Evolutionary conservation across 2,113 vertebrate genomes (phyloP).

Genomic region (Scolopax mira): DNA sequence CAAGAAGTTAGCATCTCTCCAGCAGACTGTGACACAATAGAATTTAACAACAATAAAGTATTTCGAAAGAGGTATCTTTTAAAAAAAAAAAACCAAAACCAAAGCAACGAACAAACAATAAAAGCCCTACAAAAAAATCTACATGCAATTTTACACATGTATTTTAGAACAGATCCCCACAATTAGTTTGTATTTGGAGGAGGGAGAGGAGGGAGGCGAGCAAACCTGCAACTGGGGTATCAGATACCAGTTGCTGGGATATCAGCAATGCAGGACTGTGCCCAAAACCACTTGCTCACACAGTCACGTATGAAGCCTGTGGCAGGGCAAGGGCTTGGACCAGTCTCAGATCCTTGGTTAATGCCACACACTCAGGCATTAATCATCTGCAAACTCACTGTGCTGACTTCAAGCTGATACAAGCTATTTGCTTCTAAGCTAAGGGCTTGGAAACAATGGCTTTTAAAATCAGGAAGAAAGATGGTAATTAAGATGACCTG

Average conservation of each 20-base stretch:
- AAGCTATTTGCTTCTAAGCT: slow-evolving; percentile 13
- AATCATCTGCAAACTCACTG: slow-evolving; percentile 31
- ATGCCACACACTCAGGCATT: neutral
- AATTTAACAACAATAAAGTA: neutral
- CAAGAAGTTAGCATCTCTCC: neutral
- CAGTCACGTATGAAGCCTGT: neutral
- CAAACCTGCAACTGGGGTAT: neutral
- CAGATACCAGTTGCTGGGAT: neutral
- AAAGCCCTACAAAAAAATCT: neutral
- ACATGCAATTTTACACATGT: neutral
- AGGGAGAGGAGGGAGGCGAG: neutral
- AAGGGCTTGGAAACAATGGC: slow-evolving; percentile 5
- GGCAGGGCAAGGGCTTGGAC: neutral
- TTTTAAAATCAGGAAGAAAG: slow-evolving; percentile 38
- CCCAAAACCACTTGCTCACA: neutral
- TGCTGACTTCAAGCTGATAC: neutral
- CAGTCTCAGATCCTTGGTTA: neutral
- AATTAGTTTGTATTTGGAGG: neutral
- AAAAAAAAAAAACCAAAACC: neutral
- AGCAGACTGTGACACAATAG: neutral
- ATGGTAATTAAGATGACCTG: slow-evolving; percentile 51
- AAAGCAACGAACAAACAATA: neutral
- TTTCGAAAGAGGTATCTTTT: neutral
- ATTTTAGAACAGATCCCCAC: neutral
- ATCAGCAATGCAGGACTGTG: neutral